phyloP scores from a whole-genome alignment of 2,113 vertebrate species.

The Erinaceus europaeus region DNA sequence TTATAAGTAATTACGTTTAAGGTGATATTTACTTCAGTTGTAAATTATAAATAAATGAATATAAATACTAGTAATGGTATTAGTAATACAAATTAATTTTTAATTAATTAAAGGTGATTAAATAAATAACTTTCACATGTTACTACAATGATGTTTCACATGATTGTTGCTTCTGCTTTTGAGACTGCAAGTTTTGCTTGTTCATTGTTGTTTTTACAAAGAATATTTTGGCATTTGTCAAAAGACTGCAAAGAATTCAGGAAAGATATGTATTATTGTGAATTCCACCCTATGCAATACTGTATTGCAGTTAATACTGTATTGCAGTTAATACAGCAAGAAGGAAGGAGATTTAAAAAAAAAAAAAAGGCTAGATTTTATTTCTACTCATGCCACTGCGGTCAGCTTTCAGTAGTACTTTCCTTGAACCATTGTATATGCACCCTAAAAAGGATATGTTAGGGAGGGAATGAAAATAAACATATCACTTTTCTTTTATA shows the following conservation, averaged over 20 bases:
- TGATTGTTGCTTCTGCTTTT: neutral
- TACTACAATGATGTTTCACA: neutral
- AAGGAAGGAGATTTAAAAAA: neutral
- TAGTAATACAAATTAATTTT: conserved; percentile 1
- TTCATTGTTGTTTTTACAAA: neutral
- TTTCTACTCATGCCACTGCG: neutral
- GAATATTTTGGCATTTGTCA: neutral
- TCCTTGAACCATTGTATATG: neutral
- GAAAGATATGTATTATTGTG: neutral
- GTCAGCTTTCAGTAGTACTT: neutral
- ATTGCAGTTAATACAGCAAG: neutral
- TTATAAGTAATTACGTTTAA: neutral
- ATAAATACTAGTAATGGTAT: neutral
- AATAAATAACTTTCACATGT: neutral
- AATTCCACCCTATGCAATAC: neutral
- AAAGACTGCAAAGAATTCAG: neutral
- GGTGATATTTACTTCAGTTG: neutral
- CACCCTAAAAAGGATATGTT: accelerated
- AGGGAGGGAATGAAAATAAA: neutral
- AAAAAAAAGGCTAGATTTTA: neutral
- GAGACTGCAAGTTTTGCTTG: neutral
- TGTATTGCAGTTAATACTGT: neutral
- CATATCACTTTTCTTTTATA: neutral
- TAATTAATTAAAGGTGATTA: neutral
- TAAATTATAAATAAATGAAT: neutral